phyloP scores from a whole-genome alignment of 2,888 invertebrate genomes.

The Macrosiphum euphorbiae region DNA sequence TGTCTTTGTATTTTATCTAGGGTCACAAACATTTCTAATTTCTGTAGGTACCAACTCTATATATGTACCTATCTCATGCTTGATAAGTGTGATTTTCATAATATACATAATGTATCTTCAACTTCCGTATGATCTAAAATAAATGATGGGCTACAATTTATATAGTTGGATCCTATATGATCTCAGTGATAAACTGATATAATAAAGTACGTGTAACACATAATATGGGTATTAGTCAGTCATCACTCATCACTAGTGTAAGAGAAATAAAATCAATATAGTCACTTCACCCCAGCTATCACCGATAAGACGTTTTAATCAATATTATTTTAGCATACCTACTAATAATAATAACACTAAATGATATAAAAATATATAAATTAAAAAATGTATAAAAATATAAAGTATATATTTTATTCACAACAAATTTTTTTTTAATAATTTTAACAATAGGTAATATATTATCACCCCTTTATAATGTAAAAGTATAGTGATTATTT shows the following conservation, averaged over 20 bases:
- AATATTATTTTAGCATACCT: neutral
- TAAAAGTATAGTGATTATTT: neutral
- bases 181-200: neutral
- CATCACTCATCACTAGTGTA: neutral
- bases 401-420: neutral
- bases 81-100: neutral
- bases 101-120: neutral
- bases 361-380: neutral
- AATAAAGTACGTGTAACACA: no score
- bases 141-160: neutral
- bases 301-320: neutral
- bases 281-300: neutral
- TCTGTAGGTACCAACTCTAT: neutral
- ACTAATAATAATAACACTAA: neutral
- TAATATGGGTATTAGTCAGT: neutral
- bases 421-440: neutral
- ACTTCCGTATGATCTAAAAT: neutral
- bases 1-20: accelerated
- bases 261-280: neutral
- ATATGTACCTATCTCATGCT: neutral
- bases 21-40: neutral
- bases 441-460: neutral
- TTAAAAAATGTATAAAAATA: neutral
- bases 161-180: neutral
- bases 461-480: neutral